Evolutionary conservation across 2,888 invertebrate species (phyloP), one percentile per base, ranked within the genome.

Genomic region (Mechanitis messenoides): DNA sequence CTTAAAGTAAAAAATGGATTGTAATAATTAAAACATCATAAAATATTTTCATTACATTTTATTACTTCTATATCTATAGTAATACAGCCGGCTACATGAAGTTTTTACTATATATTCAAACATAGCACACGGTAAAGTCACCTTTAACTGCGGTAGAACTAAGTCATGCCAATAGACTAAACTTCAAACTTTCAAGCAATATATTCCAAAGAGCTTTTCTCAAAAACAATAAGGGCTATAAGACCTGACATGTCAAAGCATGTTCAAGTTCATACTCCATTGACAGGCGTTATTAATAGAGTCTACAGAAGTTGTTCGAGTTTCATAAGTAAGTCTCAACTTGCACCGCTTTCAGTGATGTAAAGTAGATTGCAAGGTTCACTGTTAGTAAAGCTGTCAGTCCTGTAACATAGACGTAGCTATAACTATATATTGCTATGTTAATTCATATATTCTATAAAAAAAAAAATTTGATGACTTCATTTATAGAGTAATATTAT

Each of bases 341-440:
- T 63, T 53, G 42, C 35, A 38, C 55, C 31, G 50, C 63, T 64
- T 20, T 35, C 38, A 56, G 56, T 59, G 59, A 58, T 58, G 56
- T 62, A 62, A 56, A 58, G 62, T 57, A 64, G 60, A 60, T 55
- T 66, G 60, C 56, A 64, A 62, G 56, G 64, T 63, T 31, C 54
- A 45, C 58, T 42, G 35, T 33, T 55, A 12, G 28, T 60, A 55
- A 55, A 11, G 42, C 42, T 42, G 11, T 42, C 9, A 42, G 9
- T 9, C 11, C 42, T 2, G 2, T 42, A 42, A 7, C 42, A 3
- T 5, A 2, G 2, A 9, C 9, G 9, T 9, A 42, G 9, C 42
- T 35, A 5, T 5, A 35, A 6, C 35, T 42, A 42, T 42, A 42
- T 7, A 42, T 20, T 42, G 11, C 42, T 42, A 42, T 42, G 20